Evolutionary conservation across 1,140 invertebrate genomes (phyloP).

Genomic region (Muscidifurax raptorellus): DNA sequence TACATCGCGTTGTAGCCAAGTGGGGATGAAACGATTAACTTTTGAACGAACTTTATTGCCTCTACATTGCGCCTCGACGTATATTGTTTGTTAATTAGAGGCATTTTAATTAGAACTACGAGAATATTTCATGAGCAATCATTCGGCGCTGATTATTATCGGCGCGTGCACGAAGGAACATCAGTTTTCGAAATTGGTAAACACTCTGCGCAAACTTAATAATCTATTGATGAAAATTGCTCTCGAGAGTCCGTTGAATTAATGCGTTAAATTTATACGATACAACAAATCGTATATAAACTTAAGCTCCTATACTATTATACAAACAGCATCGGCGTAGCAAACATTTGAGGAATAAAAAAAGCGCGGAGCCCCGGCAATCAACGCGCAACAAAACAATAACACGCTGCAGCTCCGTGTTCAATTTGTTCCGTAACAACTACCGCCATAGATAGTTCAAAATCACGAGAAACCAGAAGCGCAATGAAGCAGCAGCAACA

Average conservation of each 20-base stretch:
- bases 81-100: not conserved
- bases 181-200: too few relatives aligned
- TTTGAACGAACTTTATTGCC: not conserved
- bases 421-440: not conserved
- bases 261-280: too few relatives aligned
- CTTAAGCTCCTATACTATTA: too few relatives aligned
- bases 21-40: not conserved
- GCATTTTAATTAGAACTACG: not conserved
- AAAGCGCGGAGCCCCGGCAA: not conserved
- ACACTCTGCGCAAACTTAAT: too few relatives aligned
- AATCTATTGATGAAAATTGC: not conserved
- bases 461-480: conserved; percentile 26
- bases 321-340: not conserved
- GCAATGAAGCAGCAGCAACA: not conserved
- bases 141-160: too few relatives aligned
- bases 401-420: not conserved
- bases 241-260: too few relatives aligned
- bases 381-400: not conserved
- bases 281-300: too few relatives aligned
- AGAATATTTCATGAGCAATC: not conserved
- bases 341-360: not conserved
- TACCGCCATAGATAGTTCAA: not conserved
- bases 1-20: not conserved
- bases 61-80: not conserved
- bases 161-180: too few relatives aligned